Evolutionary conservation across 2,113 vertebrate species (phyloP).

Genomic region (Oreochromis aureus): DNA sequence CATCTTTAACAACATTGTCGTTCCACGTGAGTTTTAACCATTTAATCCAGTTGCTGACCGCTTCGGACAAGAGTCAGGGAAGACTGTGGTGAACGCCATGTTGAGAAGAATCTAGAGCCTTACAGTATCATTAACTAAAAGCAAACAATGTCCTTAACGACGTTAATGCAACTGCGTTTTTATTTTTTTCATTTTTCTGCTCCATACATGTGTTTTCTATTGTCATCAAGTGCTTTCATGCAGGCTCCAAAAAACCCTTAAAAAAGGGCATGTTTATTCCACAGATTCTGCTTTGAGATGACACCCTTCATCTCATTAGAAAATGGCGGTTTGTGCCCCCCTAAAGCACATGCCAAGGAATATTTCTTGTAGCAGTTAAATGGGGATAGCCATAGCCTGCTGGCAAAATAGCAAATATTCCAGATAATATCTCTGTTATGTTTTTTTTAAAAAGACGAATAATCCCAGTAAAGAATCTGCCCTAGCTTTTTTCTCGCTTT

Average conservation of each 20-base stretch:
- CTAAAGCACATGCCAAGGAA: conserved; percentile 7
- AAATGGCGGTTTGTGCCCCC: conserved; percentile 66
- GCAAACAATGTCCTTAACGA: not conserved
- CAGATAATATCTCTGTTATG: not conserved
- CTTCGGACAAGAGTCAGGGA: conserved; percentile 50
- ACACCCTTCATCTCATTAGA: conserved; percentile 53
- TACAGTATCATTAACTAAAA: not conserved
- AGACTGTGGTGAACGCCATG: conserved; percentile 61
- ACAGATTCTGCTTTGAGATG: conserved; percentile 22
- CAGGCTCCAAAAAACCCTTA: not conserved
- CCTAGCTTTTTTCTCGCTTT: not conserved
- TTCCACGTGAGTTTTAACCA: not conserved
- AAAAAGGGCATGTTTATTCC: not conserved
- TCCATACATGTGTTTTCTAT: not conserved
- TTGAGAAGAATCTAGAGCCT: conserved; percentile 40
- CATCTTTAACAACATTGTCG: not conserved
- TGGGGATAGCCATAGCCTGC: not conserved
- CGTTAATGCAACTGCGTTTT: not conserved
- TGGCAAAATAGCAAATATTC: not conserved
- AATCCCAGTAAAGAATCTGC: not conserved
- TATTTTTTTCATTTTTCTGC: not conserved
- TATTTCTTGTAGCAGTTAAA: not conserved
- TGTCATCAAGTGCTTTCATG: not conserved
- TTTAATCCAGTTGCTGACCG: conserved; percentile 7
- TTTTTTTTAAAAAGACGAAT: not conserved